Percentiles rank a stretch among this genome's conserved stretches.
These are phyloP conservation scores for Leucoraja ocellata DNA, from an alignment of 2,797 vertebrate species.

Conservation along the genomic window DNA sequence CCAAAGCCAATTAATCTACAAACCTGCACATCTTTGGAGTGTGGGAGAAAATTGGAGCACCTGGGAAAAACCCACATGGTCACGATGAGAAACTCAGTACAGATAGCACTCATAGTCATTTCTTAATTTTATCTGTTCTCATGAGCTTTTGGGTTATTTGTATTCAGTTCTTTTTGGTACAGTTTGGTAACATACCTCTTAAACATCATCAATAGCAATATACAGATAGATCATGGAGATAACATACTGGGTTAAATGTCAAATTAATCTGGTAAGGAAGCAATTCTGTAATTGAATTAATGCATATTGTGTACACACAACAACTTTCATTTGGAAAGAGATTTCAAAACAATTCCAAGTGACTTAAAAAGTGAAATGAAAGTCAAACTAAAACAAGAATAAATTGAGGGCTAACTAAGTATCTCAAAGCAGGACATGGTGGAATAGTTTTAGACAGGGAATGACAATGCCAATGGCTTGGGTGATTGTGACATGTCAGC, in stretches of 20 bases:
- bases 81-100: too few relatives aligned
- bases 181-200: background rate
- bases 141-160: background rate
- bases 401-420: background rate
- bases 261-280: background rate
- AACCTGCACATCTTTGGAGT: too few relatives aligned
- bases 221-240: background rate
- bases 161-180: background rate
- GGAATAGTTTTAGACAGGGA: background rate
- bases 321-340: background rate
- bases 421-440: background rate
- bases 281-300: background rate
- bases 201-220: background rate
- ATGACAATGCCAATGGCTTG: background rate
- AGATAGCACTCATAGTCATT: too few relatives aligned
- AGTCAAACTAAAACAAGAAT: too few relatives aligned
- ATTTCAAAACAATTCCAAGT: too few relatives aligned
- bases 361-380: too few relatives aligned
- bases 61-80: too few relatives aligned
- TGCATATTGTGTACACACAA: background rate
- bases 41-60: too few relatives aligned
- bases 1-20: too few relatives aligned
- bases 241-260: background rate
- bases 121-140: background rate
- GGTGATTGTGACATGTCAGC: background rate